These are phyloP conservation scores for Catocala sponsa DNA, from an alignment of 2,888 invertebrate species.

Conservation along the genomic window DNA sequence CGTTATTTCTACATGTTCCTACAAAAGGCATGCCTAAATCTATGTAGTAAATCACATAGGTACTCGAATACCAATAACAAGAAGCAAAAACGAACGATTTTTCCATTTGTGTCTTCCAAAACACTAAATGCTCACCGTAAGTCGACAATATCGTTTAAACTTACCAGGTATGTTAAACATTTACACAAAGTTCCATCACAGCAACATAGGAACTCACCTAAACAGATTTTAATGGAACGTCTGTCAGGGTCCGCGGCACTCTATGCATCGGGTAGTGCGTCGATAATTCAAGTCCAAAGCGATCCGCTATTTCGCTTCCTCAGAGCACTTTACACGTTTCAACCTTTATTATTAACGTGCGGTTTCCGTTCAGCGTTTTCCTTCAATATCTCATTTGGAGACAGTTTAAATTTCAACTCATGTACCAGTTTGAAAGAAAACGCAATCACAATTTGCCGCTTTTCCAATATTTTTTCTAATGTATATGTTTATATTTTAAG, in stretches of 20 bases:
- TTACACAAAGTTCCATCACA: background rate
- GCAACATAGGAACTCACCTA: slow-evolving; percentile 1
- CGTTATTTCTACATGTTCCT: no score
- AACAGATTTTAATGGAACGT: slow-evolving; percentile 18
- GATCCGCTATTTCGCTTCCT: slow-evolving; percentile 21
- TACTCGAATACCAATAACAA: no score
- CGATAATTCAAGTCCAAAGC: slow-evolving; percentile 25
- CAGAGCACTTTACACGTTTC: slow-evolving; percentile 35
- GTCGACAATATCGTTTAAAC: no score
- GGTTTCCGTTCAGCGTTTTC: slow-evolving; percentile 26
- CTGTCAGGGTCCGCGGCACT: slow-evolving; percentile 10
- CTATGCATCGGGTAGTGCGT: slow-evolving; percentile 5
- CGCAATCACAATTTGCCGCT: background rate
- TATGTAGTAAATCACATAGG: no score
- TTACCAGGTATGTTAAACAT: background rate
- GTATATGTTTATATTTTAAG: no score
- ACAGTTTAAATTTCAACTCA: slow-evolving; percentile 32
- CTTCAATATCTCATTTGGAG: slow-evolving; percentile 24
- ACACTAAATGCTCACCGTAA: no score
- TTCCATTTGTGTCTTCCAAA: no score
- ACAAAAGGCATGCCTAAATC: no score
- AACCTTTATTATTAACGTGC: slow-evolving; percentile 35
- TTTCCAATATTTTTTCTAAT: no score
- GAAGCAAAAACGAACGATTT: no score
- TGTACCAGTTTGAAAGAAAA: background rate